Base-by-base conservation (phyloP, 2,113 vertebrate genomes). In the Amblyopsis rosae region DNA sequence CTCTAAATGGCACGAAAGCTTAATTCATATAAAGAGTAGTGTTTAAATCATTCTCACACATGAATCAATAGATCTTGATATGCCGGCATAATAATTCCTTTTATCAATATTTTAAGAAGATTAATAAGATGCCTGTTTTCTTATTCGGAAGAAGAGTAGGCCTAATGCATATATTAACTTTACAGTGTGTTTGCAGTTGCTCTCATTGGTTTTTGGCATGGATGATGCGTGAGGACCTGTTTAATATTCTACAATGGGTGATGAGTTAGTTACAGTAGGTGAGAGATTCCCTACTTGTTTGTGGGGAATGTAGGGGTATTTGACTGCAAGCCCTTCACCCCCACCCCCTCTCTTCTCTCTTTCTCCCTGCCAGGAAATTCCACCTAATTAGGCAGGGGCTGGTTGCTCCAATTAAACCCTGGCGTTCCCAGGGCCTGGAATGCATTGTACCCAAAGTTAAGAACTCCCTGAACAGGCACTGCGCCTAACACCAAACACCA, bases 301-400 rank as follows among this genome's bases (percentile, higher is more conserved):
- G 50, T 59, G 67, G 77, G 70, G 75, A 80, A 58, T 62, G 50
- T 4, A 6, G 35, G 33, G 50, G 65, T n/a, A 65, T 11, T 16
- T 59, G 53, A 69, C 55, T 12, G 26, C 59, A 57, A 15, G 32
- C 57, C 70, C 50, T 54, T 46, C 41, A 32, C 9, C 10, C 56
- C 26, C 32, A 33, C 69, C 32, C n/a, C 10, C 69, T 73, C 59
- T 71, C 77, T 73, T 79, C 58, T 26, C 56, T 71, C 63, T 65
- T 13, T 83, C 16, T 0, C 70, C 67, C 73, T 80, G 83, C 85
- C 88, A 92, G 89, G 87, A 92, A 91, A 92, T 93, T 89, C 89
- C 85, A 84, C 79, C 78, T 86, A 89, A 89, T 91, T 90, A 90
- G 77, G 75, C 81, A 83, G 72, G 56, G 85, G 63, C 79, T 85